These are phyloP conservation scores for Eucera pruinosa DNA, from an alignment of 2,888 invertebrate genomes.

Conservation along the genomic window DNA sequence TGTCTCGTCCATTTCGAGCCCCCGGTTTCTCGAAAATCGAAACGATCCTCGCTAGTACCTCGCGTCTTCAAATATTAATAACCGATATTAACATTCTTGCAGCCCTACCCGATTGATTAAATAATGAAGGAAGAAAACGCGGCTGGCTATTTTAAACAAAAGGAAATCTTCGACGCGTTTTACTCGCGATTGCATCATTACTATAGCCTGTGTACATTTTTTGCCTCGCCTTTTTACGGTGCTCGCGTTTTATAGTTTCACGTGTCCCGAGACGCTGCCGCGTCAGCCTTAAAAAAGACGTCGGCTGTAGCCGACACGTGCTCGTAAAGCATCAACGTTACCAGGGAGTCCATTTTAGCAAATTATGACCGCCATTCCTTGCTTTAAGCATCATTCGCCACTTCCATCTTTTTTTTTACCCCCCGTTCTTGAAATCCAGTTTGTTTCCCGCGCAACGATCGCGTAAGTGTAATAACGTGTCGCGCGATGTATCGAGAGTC, in stretches of 20 bases:
- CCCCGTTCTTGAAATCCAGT: constrained; percentile 13
- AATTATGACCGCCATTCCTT: constrained; percentile 40
- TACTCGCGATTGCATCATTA: constrained; percentile 6
- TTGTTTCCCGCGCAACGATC: constrained; percentile 17
- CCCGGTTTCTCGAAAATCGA: background rate
- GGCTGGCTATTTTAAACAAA: background rate
- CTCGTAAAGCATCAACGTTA: constrained; percentile 43
- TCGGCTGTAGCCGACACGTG: constrained; percentile 22
- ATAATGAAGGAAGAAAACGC: background rate
- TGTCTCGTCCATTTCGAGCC: constrained; percentile 9
- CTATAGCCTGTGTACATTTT: no score
- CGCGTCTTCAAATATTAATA: background rate
- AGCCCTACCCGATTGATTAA: no score
- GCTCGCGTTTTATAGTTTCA: constrained; percentile 25
- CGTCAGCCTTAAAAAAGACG: constrained; percentile 26
- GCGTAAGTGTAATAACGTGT: constrained; percentile 21
- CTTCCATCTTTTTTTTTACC: background rate
- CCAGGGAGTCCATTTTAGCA: constrained; percentile 38
- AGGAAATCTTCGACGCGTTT: constrained; percentile 12
- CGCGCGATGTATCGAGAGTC: constrained; percentile 33
- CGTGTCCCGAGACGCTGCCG: constrained; percentile 23
- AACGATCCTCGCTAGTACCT: no score
- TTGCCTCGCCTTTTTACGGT: constrained; percentile 1
- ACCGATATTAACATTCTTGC: background rate
- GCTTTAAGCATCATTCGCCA: constrained; percentile 13